These are phyloP conservation scores for Lucilia cuprina DNA, from an alignment of 1,140 invertebrate species.

Conservation along the genomic window DNA sequence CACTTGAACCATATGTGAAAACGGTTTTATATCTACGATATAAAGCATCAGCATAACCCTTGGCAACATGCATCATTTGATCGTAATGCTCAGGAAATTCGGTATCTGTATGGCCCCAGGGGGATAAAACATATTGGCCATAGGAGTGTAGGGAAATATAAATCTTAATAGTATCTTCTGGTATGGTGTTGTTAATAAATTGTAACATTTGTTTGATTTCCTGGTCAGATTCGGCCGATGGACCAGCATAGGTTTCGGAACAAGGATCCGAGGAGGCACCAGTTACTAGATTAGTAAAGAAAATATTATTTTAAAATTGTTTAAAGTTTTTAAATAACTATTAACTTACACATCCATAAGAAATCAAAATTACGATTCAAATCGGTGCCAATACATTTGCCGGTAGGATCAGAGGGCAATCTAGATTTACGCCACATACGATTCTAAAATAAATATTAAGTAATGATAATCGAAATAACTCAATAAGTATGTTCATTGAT, in stretches of 20 bases:
- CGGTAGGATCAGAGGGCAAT: constrained; percentile 55
- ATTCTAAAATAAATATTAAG: constrained; percentile 49
- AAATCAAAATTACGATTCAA: constrained; percentile 75
- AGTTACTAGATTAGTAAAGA: constrained; percentile 42
- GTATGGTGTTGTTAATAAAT: constrained; percentile 55
- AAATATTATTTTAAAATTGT: constrained; percentile 15
- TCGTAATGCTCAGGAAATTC: constrained; percentile 66
- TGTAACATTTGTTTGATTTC: constrained; percentile 65
- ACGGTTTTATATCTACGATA: constrained; percentile 59
- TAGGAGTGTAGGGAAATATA: constrained; percentile 66
- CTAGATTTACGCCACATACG: constrained; percentile 75
- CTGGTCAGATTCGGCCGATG: constrained; percentile 68
- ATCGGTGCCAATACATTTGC: constrained; percentile 69
- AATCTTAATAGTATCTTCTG: constrained; percentile 58
- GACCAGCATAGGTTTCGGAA: constrained; percentile 67
- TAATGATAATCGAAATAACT: not conserved
- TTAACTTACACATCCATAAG: constrained; percentile 68
- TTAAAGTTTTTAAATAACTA: not conserved
- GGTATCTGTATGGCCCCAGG: constrained; percentile 58
- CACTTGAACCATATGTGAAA: constrained; percentile 64
- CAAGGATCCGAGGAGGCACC: constrained; percentile 68
- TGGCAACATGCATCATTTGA: constrained; percentile 63
- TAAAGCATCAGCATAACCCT: constrained; percentile 62
- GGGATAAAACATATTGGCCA: constrained; percentile 63
- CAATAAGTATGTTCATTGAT: not conserved